phyloP scores from a whole-genome alignment of 2,113 vertebrate genomes.

The Monopterus albus region DNA sequence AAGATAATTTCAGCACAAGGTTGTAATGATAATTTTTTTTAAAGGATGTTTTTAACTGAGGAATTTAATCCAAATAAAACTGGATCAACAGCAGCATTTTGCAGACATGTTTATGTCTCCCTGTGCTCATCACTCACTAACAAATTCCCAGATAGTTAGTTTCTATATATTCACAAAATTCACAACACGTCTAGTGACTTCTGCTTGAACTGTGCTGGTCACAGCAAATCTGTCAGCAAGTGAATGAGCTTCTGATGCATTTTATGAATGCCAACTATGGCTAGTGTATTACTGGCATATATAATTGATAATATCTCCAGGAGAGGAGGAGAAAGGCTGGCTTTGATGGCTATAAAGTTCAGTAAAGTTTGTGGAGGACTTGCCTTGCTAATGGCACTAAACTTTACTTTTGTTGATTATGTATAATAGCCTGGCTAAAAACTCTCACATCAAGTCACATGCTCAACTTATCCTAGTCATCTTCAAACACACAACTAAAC shows the following conservation, averaged over 20 bases:
- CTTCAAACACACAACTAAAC: too few species aligned
- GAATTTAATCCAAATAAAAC: not conserved
- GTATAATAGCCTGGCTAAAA: too few species aligned
- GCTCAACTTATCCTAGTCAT: too few species aligned
- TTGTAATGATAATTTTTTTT: not conserved
- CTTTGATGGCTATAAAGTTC: too few species aligned
- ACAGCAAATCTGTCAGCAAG: slow-evolving; percentile 25
- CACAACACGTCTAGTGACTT: too few species aligned
- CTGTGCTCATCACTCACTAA: too few species aligned
- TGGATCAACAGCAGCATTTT: not conserved
- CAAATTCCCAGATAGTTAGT: too few species aligned
- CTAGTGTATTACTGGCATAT: slow-evolving; percentile 14
- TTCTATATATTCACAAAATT: not conserved
- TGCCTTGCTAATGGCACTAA: too few species aligned
- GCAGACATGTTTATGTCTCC: not conserved
- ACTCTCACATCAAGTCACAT: too few species aligned
- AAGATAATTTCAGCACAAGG: not conserved
- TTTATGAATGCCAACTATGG: slow-evolving; percentile 5
- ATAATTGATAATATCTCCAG: slow-evolving; percentile 6
- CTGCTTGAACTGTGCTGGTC: slow-evolving; percentile 14
- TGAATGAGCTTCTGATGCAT: slow-evolving; percentile 3
- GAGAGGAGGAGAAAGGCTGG: slow-evolving; percentile 10
- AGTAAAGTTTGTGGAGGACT: too few species aligned
- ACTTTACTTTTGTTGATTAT: too few species aligned
- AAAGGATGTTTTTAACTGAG: not conserved